Evolutionary conservation across 2,888 invertebrate species (phyloP).

Genomic region (Druceiella hillmani): DNA sequence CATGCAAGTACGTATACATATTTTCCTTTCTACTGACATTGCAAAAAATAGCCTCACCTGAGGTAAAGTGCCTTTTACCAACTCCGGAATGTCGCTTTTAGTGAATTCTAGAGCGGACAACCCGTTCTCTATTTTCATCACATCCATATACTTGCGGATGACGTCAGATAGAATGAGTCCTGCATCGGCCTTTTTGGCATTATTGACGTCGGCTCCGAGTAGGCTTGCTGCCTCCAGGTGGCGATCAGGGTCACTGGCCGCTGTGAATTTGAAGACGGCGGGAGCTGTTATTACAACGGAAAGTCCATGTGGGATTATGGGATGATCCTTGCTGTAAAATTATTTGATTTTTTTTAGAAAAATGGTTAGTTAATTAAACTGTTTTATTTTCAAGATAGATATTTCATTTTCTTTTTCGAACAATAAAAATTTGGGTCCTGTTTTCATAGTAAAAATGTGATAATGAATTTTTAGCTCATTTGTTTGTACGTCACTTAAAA

Average conservation of each 20-base stretch:
- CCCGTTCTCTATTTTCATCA: slow-evolving; percentile 81
- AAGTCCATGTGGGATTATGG: slow-evolving; percentile 85
- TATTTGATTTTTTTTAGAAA: too few species aligned
- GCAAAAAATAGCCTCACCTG: slow-evolving; percentile 52
- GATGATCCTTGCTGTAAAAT: slow-evolving; percentile 52
- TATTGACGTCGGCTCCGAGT: slow-evolving; percentile 64
- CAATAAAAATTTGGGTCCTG: too few species aligned
- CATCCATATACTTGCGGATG: slow-evolving; percentile 70
- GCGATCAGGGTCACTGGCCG: slow-evolving; percentile 75
- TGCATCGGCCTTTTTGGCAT: slow-evolving; percentile 61
- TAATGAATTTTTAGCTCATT: too few species aligned
- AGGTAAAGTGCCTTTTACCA: slow-evolving; percentile 79
- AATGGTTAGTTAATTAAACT: too few species aligned
- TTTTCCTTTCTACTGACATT: background rate
- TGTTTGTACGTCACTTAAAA: too few species aligned
- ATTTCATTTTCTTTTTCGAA: too few species aligned
- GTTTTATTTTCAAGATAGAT: too few species aligned
- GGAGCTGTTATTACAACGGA: slow-evolving; percentile 88
- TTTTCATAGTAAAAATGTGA: too few species aligned
- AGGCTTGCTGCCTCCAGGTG: slow-evolving; percentile 80
- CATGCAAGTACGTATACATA: too few species aligned
- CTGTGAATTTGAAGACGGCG: slow-evolving; percentile 85
- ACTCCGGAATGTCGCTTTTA: slow-evolving; percentile 63
- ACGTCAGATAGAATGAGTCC: slow-evolving; percentile 72
- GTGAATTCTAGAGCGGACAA: slow-evolving; percentile 68